These are phyloP conservation scores for Lates calcarifer DNA, from an alignment of 2,113 vertebrate genomes.

Conservation along the genomic window DNA sequence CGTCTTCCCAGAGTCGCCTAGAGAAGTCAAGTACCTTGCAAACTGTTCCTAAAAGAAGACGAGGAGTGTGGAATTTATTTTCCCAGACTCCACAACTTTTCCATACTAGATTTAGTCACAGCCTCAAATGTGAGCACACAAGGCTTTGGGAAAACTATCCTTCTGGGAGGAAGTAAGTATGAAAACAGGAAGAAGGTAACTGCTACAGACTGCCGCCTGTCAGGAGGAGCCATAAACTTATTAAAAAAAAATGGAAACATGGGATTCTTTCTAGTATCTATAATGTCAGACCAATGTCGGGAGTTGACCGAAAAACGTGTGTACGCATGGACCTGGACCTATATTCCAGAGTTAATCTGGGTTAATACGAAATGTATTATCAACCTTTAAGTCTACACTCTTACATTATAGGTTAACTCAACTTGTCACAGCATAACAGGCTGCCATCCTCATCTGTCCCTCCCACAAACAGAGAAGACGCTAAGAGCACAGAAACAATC, in stretches of 20 bases:
- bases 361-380: constrained; percentile 2
- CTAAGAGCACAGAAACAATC: not conserved
- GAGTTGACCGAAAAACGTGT: not conserved
- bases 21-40: not conserved
- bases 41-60: not conserved
- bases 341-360: not conserved
- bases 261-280: not conserved
- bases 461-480: not conserved
- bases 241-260: constrained; percentile 11
- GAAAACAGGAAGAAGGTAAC: constrained; percentile 73
- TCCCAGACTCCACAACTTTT: constrained; percentile 11
- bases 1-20: constrained; percentile 3
- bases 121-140: not conserved
- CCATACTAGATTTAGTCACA: constrained; percentile 34
- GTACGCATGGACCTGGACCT: not conserved
- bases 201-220: constrained; percentile 22
- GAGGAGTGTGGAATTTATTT: not conserved
- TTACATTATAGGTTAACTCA: constrained; percentile 17
- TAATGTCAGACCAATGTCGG: not conserved
- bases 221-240: constrained; percentile 39
- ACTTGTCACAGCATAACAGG: not conserved
- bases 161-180: constrained; percentile 59
- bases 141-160: constrained; percentile 52
- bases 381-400: not conserved
- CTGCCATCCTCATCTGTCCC: constrained; percentile 7